These are phyloP conservation scores for Aptenodytes patagonicus DNA, from an alignment of 2,113 vertebrate species.

Conservation along the genomic window DNA sequence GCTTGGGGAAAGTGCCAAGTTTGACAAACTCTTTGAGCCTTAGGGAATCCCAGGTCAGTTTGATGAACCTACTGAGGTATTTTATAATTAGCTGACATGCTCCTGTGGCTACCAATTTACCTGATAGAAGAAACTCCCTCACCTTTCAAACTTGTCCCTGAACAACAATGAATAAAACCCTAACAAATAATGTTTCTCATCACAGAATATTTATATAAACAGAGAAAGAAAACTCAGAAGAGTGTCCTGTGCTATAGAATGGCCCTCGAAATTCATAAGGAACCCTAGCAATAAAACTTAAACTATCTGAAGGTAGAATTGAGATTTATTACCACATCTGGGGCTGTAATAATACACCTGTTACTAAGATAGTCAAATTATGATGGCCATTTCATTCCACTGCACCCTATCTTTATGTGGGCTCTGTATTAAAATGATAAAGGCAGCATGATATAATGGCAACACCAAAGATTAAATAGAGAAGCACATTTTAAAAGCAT, in stretches of 20 bases:
- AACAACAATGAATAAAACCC: neutral
- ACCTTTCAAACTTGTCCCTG: neutral
- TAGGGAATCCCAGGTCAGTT: slow-evolving; percentile 24
- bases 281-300: neutral
- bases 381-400: neutral
- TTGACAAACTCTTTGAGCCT: slow-evolving; percentile 18
- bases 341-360: neutral
- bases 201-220: neutral
- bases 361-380: neutral
- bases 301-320: neutral
- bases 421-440: neutral
- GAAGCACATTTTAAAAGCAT: neutral
- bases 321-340: neutral
- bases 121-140: slow-evolving; percentile 8
- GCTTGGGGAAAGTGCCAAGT: slow-evolving; percentile 28
- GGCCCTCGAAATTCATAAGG: neutral
- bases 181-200: neutral
- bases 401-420: neutral
- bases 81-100: slow-evolving; percentile 44
- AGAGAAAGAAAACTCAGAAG: neutral
- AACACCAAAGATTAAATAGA: neutral
- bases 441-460: neutral
- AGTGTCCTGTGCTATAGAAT: neutral
- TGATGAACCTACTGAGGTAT: slow-evolving; percentile 42
- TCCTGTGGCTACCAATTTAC: slow-evolving; percentile 34